phyloP scores from a whole-genome alignment of 2,888 invertebrate genomes.

The Gerris lacustris region DNA sequence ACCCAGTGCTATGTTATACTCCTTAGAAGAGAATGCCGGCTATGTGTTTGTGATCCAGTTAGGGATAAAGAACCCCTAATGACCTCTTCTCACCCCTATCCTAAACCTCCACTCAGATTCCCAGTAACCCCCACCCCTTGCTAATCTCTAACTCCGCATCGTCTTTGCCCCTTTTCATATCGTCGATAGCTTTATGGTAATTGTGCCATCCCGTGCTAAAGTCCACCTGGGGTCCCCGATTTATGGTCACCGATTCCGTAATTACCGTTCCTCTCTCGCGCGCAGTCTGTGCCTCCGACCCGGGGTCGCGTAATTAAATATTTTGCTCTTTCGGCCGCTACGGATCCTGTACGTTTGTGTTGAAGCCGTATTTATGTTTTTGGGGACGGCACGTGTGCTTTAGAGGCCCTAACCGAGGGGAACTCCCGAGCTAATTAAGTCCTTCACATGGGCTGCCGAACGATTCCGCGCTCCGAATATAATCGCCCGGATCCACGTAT shows the following conservation, averaged over 20 bases:
- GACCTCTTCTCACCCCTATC: too few relatives aligned
- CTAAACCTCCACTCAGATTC: too few relatives aligned
- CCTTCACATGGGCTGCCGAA: not conserved
- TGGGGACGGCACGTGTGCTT: not conserved
- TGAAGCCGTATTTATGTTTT: constrained; percentile 1
- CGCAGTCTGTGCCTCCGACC: not conserved
- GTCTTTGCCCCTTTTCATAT: not conserved
- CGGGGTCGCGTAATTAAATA: constrained; percentile 1
- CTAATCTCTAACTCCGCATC: not conserved
- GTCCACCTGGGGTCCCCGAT: not conserved
- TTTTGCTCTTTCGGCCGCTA: not conserved
- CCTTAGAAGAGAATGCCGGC: too few relatives aligned
- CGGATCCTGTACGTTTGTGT: not conserved
- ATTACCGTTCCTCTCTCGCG: not conserved
- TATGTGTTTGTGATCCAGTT: too few relatives aligned
- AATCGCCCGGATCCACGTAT: not conserved
- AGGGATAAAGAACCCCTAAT: too few relatives aligned
- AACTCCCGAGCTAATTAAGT: not conserved
- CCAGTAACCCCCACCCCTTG: too few relatives aligned
- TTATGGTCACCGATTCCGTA: not conserved
- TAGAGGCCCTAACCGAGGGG: not conserved
- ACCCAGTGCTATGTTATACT: too few relatives aligned
- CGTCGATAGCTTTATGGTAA: constrained; percentile 5
- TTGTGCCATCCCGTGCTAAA: not conserved
- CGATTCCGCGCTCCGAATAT: not conserved